Evolutionary conservation across 2,113 vertebrate genomes (phyloP).

Genomic region (Crotophaga sulcirostris): DNA sequence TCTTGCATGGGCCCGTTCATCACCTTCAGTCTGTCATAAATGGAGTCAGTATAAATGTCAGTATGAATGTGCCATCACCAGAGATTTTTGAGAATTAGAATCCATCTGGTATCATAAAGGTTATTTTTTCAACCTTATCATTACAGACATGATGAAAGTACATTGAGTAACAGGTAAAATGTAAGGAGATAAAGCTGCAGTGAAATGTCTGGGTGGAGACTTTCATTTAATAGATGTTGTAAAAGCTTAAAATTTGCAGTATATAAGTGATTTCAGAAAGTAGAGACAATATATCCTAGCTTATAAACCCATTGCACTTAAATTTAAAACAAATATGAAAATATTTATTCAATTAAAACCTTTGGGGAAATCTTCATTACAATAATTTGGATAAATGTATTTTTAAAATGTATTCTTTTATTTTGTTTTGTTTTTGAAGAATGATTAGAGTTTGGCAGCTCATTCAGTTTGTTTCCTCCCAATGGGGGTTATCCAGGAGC

Average conservation of each 20-base stretch:
- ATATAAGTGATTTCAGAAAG: neutral
- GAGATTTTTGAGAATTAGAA: constrained; percentile 66
- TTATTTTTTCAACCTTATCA: constrained; percentile 67
- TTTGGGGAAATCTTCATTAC: neutral
- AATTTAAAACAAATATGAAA: neutral
- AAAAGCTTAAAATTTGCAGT: constrained; percentile 10
- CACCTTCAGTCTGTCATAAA: constrained; percentile 78
- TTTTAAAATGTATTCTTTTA: neutral
- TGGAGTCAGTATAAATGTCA: constrained; percentile 77
- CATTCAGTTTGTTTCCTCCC: neutral
- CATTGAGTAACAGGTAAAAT: constrained; percentile 51
- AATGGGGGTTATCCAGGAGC: neutral
- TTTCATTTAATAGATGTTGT: constrained; percentile 19
- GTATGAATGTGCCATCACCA: constrained; percentile 68
- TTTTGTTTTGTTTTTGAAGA: neutral
- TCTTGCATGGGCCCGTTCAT: constrained; percentile 74
- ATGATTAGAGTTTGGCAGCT: neutral
- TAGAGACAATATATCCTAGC: neutral
- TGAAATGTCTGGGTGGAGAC: constrained; percentile 4
- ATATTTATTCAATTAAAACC: neutral
- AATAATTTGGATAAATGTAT: neutral
- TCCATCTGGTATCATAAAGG: constrained; percentile 69
- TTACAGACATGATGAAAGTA: constrained; percentile 58
- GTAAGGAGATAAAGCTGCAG: neutral
- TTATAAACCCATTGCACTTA: neutral